Percentiles rank a stretch among this genome's conserved stretches.
These are phyloP conservation scores for Lobophora halterata DNA, from an alignment of 2,888 invertebrate species.

Conservation along the genomic window DNA sequence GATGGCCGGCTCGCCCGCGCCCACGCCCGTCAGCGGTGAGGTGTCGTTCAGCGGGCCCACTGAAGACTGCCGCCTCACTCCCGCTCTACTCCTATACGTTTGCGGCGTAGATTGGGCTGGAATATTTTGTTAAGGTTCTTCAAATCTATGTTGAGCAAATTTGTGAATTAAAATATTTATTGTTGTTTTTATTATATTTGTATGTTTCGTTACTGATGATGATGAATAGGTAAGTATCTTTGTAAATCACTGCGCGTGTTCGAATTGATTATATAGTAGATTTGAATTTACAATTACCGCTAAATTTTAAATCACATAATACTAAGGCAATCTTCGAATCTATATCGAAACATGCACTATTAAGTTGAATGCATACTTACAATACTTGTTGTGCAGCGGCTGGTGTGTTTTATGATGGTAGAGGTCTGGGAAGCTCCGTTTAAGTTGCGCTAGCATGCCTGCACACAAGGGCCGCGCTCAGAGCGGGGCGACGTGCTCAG, in stretches of 20 bases:
- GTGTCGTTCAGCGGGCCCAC: slow-evolving; percentile 81
- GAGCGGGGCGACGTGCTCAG: slow-evolving; percentile 61
- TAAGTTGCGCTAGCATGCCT: slow-evolving; percentile 94
- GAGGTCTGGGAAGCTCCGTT: slow-evolving; percentile 93
- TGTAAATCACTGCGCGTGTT: neutral
- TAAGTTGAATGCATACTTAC: slow-evolving; percentile 71
- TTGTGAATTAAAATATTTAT: slow-evolving; percentile 2
- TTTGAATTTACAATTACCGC: neutral
- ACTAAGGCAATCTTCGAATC: slow-evolving; percentile 25
- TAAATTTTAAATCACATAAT: slow-evolving; percentile 9
- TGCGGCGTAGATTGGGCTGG: slow-evolving; percentile 83
- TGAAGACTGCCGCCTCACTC: slow-evolving; percentile 82
- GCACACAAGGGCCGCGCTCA: slow-evolving; percentile 83
- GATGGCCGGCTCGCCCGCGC: slow-evolving; percentile 62
- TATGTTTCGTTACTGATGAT: neutral
- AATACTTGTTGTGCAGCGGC: slow-evolving; percentile 87
- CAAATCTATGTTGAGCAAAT: neutral
- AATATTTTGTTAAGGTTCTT: slow-evolving; percentile 38
- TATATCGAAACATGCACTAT: slow-evolving; percentile 55
- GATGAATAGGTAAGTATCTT: neutral
- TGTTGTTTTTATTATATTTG: neutral
- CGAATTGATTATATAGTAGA: neutral
- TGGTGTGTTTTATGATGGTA: slow-evolving; percentile 89
- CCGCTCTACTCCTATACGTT: slow-evolving; percentile 80
- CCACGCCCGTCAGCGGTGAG: slow-evolving; percentile 66